Percentiles rank a stretch among this genome's conserved stretches.
Conservation (phyloP, 2,113 vertebrate genomes). For the Chunga burmeisteri region DNA sequence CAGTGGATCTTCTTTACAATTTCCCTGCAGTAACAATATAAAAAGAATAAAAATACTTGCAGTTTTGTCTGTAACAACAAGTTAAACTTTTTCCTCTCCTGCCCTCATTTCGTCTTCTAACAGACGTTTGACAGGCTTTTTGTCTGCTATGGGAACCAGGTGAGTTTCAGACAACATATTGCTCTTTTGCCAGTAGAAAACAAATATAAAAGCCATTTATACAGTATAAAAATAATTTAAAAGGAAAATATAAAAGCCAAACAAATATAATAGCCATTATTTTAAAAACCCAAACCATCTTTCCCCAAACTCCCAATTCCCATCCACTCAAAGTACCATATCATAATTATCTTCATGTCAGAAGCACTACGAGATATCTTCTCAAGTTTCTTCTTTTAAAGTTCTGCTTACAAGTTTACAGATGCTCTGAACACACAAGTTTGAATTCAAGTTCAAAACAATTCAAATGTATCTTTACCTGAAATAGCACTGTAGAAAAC, state of each 20-base stretch:
- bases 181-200: neutral
- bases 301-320: neutral
- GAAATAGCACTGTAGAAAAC: neutral
- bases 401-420: neutral
- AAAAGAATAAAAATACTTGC: neutral
- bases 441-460: neutral
- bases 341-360: neutral
- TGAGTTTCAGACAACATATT: neutral
- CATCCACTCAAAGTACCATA: neutral
- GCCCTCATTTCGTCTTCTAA: neutral
- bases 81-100: neutral
- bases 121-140: neutral
- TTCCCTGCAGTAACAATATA: conserved; percentile 60
- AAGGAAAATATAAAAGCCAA: no score
- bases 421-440: neutral
- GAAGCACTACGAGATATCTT: neutral
- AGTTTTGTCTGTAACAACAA: neutral
- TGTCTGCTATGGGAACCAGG: neutral
- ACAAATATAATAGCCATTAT: no score
- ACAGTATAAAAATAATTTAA: no score
- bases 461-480: neutral
- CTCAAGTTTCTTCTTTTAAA: neutral
- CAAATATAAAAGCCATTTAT: neutral
- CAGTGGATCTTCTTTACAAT: conserved; percentile 73
- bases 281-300: neutral